Conservation (phyloP, 2,113 vertebrate species). For the Geococcyx californianus region DNA sequence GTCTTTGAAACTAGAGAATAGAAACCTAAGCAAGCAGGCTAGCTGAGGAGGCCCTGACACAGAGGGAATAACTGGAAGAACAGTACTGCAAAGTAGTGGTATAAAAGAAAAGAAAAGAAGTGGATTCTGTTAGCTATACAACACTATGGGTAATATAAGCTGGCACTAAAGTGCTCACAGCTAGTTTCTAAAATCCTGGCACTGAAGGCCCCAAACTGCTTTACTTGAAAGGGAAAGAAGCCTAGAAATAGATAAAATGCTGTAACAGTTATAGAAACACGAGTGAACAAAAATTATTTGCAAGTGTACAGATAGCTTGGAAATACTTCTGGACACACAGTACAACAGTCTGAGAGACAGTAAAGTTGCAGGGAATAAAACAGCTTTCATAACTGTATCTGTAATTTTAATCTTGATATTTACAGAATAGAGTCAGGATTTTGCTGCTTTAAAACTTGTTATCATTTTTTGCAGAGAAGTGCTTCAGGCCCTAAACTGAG, state of each 20-base stretch:
- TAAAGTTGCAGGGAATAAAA: background rate
- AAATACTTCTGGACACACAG: background rate
- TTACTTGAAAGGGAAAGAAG: conserved; percentile 53
- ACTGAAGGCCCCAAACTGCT: conserved; percentile 26
- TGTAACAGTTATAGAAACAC: conserved; percentile 26
- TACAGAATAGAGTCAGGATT: background rate
- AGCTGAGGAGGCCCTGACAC: conserved; percentile 29
- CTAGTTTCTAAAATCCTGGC: conserved; percentile 52
- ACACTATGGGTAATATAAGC: conserved; percentile 18
- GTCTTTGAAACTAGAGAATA: conserved; percentile 62
- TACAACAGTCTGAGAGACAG: background rate
- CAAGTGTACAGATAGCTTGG: background rate
- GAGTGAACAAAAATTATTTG: conserved; percentile 20
- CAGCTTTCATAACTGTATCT: background rate
- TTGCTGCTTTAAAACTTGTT: background rate
- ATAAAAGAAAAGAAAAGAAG: conserved; percentile 26
- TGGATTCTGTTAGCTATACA: conserved; percentile 34
- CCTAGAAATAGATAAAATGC: conserved; percentile 57
- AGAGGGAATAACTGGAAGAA: conserved; percentile 44
- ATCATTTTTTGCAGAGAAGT: background rate
- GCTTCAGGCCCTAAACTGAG: background rate
- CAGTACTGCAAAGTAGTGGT: conserved; percentile 25
- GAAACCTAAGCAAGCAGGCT: conserved; percentile 53
- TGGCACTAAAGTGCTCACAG: conserved; percentile 45
- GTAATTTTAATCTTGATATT: background rate